Evolutionary conservation across 1,140 invertebrate genomes (phyloP), one percentile per base, ranked within the genome.

Genomic region (Bactericera cockerelli): DNA sequence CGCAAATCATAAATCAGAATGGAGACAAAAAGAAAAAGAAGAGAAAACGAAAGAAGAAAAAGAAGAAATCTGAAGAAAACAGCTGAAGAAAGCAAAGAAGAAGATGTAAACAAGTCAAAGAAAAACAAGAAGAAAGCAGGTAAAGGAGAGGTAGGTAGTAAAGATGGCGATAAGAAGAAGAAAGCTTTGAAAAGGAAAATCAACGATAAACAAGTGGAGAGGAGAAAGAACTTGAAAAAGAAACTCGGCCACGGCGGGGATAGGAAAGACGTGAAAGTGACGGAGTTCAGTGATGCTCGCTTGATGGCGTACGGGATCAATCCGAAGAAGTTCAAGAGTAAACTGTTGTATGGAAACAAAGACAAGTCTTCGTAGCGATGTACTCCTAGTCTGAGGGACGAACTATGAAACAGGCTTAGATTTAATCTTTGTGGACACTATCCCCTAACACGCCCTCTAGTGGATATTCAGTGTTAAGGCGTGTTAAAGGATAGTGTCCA

Each of bases 261-360:
- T n/a, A n/a, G 26, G 22, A 59, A 55, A 24, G 31, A 59, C 19
- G 39, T 28, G 22, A 49, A 49, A 31, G 28, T 31, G 4, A 49
- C 31, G 31, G 13, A 58, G 2, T 31, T 88, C 25, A 81, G 83
- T 54, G 83, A 89, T 71, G 81, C 86, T 61, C 78, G 93, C 62
- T 71, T 96, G 1, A 79, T 82, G 68, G 89, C 88, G 0, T 97
- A 89, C 72, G 92, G 90, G 60, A 81, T 95, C 39, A 93, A 94
- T 78, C 89, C 91, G 1, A 91, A 89, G 64, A 93, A 93, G 68
- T 89, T 83, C 59, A 86, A 81, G 69, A 82, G 81, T 65, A 80
- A 79, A 66, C 31, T 65, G 42, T 63, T 31, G 4, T 65, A 59
- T 58, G 53, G 31, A 22, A 67, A 59, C 55, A 73, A 76, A 69